Conservation (phyloP, 1,140 invertebrate species). For the Philaenus spumarius region DNA sequence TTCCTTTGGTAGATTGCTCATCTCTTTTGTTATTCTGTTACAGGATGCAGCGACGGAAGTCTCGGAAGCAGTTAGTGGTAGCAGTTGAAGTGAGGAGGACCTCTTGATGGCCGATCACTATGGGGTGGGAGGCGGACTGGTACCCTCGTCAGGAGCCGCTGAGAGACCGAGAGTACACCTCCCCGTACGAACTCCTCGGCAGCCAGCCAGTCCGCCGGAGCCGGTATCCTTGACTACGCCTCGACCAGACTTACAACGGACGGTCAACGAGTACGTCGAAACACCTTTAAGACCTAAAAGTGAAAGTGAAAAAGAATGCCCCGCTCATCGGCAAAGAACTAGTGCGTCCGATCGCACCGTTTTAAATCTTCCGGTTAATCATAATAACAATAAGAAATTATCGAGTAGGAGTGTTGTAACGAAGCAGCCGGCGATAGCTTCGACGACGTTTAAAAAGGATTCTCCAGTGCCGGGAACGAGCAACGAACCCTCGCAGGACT, state of each 20-base stretch:
- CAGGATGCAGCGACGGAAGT: neutral
- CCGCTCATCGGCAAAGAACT: constrained; percentile 27
- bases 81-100: constrained; percentile 5
- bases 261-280: constrained; percentile 79
- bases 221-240: constrained; percentile 57
- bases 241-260: constrained; percentile 65
- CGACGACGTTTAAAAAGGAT: constrained; percentile 23
- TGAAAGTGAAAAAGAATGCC: constrained; percentile 27
- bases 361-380: too few species aligned
- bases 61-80: neutral
- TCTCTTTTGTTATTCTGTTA: constrained; percentile 7
- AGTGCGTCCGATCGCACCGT: constrained; percentile 3
- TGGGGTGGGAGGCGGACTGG: constrained; percentile 13
- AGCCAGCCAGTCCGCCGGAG: constrained; percentile 34
- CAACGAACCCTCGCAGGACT: constrained; percentile 33
- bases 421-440: constrained; percentile 23
- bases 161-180: constrained; percentile 3
- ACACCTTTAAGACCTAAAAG: constrained; percentile 53
- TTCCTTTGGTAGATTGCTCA: too few species aligned
- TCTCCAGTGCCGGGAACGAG: constrained; percentile 25
- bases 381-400: too few species aligned
- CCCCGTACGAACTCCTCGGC: constrained; percentile 1
- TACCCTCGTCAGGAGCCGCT: too few species aligned
- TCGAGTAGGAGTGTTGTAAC: constrained; percentile 19
- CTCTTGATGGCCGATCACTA: neutral